Percentiles rank a stretch among this genome's conserved stretches.
phyloP scores from a whole-genome alignment of 2,888 invertebrate species.

The Oxycera nigricornis region DNA sequence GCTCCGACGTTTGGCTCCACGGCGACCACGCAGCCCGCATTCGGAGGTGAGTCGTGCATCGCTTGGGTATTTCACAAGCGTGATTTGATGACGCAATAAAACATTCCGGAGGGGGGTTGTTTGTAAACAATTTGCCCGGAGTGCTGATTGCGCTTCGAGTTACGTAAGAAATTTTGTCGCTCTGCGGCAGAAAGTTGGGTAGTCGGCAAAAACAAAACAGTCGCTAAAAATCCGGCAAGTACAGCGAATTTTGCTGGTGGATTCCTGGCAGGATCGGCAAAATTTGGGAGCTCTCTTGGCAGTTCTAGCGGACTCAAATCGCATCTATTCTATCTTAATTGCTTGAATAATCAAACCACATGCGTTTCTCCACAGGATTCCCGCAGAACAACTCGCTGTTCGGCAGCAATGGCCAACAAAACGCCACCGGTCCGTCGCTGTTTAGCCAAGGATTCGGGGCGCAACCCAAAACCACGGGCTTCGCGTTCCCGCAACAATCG shows the following conservation, averaged over 20 bases:
- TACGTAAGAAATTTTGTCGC: too few species aligned
- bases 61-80: background rate
- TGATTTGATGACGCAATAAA: background rate
- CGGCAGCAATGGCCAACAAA: slow-evolving; percentile 63
- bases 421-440: slow-evolving; percentile 64
- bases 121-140: background rate
- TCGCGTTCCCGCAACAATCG: slow-evolving; percentile 59
- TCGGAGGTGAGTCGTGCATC: slow-evolving; percentile 57
- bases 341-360: slow-evolving; percentile 48
- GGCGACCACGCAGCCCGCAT: slow-evolving; percentile 60
- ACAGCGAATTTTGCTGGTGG: too few species aligned
- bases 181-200: too few species aligned
- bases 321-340: background rate
- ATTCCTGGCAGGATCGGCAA: too few species aligned
- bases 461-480: slow-evolving; percentile 60
- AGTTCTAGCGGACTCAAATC: background rate
- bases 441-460: slow-evolving; percentile 74
- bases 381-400: slow-evolving; percentile 67
- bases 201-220: too few species aligned
- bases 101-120: background rate
- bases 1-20: slow-evolving; percentile 72
- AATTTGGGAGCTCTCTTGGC: background rate
- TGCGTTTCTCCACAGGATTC: slow-evolving; percentile 51
- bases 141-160: too few species aligned
- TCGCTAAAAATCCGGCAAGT: background rate